These are phyloP conservation scores for Tupiocoris notatus DNA, from an alignment of 2,888 invertebrate species.

Conservation along the genomic window DNA sequence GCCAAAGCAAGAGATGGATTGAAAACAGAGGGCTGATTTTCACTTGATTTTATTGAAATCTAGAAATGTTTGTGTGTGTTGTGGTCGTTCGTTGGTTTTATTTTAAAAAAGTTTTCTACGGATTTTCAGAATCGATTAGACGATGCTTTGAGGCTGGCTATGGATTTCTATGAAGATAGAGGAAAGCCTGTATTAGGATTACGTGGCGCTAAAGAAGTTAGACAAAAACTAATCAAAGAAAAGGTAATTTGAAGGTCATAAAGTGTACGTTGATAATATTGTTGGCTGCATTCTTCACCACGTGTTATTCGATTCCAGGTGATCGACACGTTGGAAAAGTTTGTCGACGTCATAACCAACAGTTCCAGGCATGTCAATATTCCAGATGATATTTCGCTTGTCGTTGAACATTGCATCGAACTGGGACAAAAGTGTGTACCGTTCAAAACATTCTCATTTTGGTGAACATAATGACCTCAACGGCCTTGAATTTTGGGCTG, in stretches of 20 bases:
- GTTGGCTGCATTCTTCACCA: not conserved
- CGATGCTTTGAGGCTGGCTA: slow-evolving; percentile 62
- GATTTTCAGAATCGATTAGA: slow-evolving; percentile 57
- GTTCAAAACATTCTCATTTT: too few relatives aligned
- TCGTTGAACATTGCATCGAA: slow-evolving; percentile 57
- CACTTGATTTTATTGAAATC: too few relatives aligned
- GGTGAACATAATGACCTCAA: too few relatives aligned
- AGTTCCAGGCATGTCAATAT: slow-evolving; percentile 45
- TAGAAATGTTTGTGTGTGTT: slow-evolving; percentile 8
- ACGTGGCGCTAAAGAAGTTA: slow-evolving; percentile 49
- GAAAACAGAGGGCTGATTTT: too few relatives aligned
- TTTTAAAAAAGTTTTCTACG: not conserved
- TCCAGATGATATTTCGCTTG: slow-evolving; percentile 56
- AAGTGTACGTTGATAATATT: not conserved
- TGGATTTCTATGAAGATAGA: slow-evolving; percentile 63
- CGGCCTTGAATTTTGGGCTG: too few relatives aligned
- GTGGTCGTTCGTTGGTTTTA: not conserved
- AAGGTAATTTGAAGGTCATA: slow-evolving; percentile 52
- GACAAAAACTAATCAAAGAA: slow-evolving; percentile 52
- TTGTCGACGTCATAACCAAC: slow-evolving; percentile 52
- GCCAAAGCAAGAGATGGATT: too few relatives aligned
- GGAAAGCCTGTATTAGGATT: slow-evolving; percentile 63
- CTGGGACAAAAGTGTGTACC: slow-evolving; percentile 59
- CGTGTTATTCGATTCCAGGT: slow-evolving; percentile 49
- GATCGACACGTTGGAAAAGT: slow-evolving; percentile 53